A percentile compares a stretch with the other conserved stretches of the same genome.
phyloP scores from a whole-genome alignment of 2,888 invertebrate genomes.

The Operophtera brumata region DNA sequence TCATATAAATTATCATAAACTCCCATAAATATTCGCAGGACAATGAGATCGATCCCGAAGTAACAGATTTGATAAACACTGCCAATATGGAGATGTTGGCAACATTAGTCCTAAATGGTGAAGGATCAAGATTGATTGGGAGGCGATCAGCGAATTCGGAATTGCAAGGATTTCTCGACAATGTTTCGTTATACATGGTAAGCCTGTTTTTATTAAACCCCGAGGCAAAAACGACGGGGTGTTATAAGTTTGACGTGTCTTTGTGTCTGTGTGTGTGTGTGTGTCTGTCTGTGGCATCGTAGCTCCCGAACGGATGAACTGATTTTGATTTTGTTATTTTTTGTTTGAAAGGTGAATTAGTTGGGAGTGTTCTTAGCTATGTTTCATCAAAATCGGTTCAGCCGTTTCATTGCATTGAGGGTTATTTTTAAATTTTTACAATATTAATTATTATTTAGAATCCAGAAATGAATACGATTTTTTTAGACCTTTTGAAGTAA shows the following conservation, averaged over 20 bases:
- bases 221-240: too few species aligned
- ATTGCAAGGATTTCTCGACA: conserved; percentile 92
- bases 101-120: conserved; percentile 92
- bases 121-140: conserved; percentile 88
- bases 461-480: neutral
- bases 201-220: conserved; percentile 36
- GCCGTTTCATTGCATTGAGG: too few species aligned
- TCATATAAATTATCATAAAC: neutral
- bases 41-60: conserved; percentile 82
- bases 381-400: too few species aligned
- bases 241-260: too few species aligned
- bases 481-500: neutral
- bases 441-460: too few species aligned
- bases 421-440: too few species aligned
- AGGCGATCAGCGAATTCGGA: conserved; percentile 87
- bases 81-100: conserved; percentile 95
- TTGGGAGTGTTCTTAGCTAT: too few species aligned
- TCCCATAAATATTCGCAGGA: conserved; percentile 53
- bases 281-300: too few species aligned
- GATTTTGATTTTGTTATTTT: too few species aligned
- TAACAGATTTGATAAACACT: conserved; percentile 83
- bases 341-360: too few species aligned
- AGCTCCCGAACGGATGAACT: too few species aligned
- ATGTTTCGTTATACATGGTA: conserved; percentile 94
- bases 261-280: too few species aligned